Base-by-base conservation (phyloP, 2,113 vertebrate genomes). In the Actinemys pallida region DNA sequence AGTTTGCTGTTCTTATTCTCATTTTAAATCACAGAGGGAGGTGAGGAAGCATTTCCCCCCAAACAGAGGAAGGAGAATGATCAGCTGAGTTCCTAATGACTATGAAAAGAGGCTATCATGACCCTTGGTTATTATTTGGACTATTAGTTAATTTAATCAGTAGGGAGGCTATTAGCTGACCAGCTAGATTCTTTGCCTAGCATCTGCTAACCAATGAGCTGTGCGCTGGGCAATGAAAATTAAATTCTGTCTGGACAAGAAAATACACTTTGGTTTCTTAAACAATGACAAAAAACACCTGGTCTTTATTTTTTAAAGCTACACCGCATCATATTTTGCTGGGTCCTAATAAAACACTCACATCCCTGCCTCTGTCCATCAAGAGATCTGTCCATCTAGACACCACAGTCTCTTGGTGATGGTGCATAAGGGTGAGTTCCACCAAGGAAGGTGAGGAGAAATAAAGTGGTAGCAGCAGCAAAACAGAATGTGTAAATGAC, bases 81-180 rank as follows among this genome's bases (percentile, higher is more conserved):
- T 98, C 98, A 97, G 95, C 94, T 97, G 95, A 94, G 97, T 98
- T 98, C 95, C 98, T 96, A 98, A 93, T 0, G 94, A 97, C 96
- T 98, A 97, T 97, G 98, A 95, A 93, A 97, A 97, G 90, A 97
- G 97, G 87, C 96, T 96, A 90, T 95, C 94, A 95, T 97, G 97
- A 97, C 96, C 97, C 94, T 95, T 97, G 95, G 96, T 98, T 98
- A 98, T 98, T 98, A 98, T 98, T 98, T 98, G 97, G 96, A 98
- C 97, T 98, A 97, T 98, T 98, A 98, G 98, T 98, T 98, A 98
- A 98, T 98, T 98, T 97, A 96, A 98, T 90, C 96, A 96, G 98
- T 97, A 90, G 98, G 98, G 94, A 98, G 94, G 97, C 97, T 97
- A 98, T 98, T 98, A 98, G 92, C 95, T 98, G 98, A 98, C 98